Evolutionary conservation across 2,113 vertebrate species (phyloP).

Genomic region (Suncus etruscus): DNA sequence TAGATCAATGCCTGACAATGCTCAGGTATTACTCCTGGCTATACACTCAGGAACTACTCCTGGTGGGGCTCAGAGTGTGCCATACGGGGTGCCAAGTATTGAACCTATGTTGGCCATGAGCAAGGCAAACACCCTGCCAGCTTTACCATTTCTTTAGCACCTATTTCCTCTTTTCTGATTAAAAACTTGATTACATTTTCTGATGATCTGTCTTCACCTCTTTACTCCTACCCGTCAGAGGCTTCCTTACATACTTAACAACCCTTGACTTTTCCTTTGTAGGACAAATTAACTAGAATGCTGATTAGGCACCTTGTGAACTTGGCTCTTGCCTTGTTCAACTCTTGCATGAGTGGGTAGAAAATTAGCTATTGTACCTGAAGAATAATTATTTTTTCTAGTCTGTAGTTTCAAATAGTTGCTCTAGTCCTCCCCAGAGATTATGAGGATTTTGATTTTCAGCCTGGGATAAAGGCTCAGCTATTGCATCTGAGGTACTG

Average conservation of each 20-base stretch:
- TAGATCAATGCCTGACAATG: no score
- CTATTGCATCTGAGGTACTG: background rate
- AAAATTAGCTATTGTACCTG: no score
- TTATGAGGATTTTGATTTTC: conserved; percentile 35
- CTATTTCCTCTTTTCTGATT: no score
- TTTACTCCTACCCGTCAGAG: background rate
- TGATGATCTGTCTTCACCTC: background rate
- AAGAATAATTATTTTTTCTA: background rate
- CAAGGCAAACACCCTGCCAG: no score
- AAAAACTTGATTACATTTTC: no score
- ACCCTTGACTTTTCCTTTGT: conserved; percentile 27
- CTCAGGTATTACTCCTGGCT: no score
- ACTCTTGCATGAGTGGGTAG: background rate
- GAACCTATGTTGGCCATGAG: no score
- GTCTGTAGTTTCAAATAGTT: background rate
- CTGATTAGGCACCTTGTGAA: conserved; percentile 47
- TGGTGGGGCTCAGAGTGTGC: no score
- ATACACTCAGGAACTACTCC: no score
- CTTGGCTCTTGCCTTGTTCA: conserved; percentile 15
- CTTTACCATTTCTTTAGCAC: no score
- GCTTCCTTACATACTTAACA: conserved; percentile 13
- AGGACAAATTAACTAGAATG: conserved; percentile 41
- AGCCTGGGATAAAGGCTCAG: conserved; percentile 18
- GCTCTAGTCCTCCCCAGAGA: background rate
- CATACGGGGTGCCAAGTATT: no score